Percentiles rank a stretch among this genome's conserved stretches.
phyloP scores from a whole-genome alignment of 1,140 invertebrate species.

The Eriocheir sinensis region DNA sequence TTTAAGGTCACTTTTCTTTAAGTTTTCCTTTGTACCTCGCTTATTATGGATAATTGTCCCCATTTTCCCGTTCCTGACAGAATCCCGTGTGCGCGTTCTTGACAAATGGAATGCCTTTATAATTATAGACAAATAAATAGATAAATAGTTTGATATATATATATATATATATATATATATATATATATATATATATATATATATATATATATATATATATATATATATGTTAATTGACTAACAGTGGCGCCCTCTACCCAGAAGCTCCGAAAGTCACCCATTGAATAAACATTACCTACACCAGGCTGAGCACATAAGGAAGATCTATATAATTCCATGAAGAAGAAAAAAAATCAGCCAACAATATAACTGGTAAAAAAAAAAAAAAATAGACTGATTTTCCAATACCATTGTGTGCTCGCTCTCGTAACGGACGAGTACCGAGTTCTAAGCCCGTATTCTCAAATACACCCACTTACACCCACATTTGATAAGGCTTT shows the following conservation, averaged over 20 bases:
- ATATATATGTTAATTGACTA: not conserved
- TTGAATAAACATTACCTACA: not conserved
- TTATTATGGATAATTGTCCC: not conserved
- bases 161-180: constrained; percentile 57
- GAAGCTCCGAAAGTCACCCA: not conserved
- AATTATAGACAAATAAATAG: constrained; percentile 26
- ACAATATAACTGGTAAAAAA: not conserved
- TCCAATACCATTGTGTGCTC: too few relatives aligned
- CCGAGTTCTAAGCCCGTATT: too few relatives aligned
- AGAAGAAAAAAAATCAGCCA: not conserved
- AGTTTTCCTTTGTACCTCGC: not conserved
- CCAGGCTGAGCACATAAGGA: not conserved
- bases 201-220: not conserved
- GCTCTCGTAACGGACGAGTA: too few relatives aligned
- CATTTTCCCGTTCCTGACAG: not conserved
- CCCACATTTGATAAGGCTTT: too few relatives aligned
- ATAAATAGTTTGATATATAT: constrained; percentile 39
- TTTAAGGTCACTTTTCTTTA: not conserved
- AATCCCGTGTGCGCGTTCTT: not conserved
- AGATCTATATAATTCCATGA: not conserved
- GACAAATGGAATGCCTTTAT: not conserved
- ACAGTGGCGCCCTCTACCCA: too few relatives aligned
- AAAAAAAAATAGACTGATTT: too few relatives aligned
- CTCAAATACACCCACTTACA: too few relatives aligned
- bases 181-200: constrained; percentile 55